Base-by-base conservation (phyloP, 2,113 vertebrate species). In the Pomatostomus ruficeps region DNA sequence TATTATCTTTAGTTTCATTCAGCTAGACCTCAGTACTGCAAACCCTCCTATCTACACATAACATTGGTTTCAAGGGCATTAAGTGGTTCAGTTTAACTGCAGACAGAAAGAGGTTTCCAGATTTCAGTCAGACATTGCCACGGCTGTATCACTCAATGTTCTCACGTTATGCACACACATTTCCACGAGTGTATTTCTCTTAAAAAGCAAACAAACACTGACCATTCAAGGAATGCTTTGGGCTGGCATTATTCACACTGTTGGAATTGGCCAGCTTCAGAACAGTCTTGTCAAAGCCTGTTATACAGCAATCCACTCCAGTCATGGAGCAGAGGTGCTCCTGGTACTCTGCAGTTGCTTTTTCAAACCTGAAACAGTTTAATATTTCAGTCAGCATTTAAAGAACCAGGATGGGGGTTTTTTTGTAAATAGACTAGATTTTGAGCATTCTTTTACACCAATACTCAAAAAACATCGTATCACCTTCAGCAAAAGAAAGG, bases 311-410 rank as follows among this genome's bases (percentile, higher is more conserved):
- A 96, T 99, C 99, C 42, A 98, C 97, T 6, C 99, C 99, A 5
- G 99, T 99, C 92, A 99, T 98, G 29, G 99, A 98, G 94, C 98
- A 99, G 11, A 99, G 97, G 83, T 99, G 99, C 91, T 99, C 99
- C 93, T 99, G 99, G 96, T 99, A 99, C 48, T 99, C 99, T 11
- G 97, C 96, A 23, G 99, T 98, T 15, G 99, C 99, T 95, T 99
- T 99, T 96, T 99, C 99, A 98, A 99, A 99, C 97, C 99, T 99
- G 74, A 29, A 97, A 91, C 35, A 54, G 42, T 85, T 82, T 13
- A 91, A 57, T 46, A 46, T 61, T 42, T 85, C 45, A 85, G 91
- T 90, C 59, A 95, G 46, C 51, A 96, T 89, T 91, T 59, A 25
- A 82, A 96, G 22, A 31, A 93, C 7, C 14, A 63, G 6, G 21